phyloP scores from a whole-genome alignment of 2,113 vertebrate species.

The Glareola pratincola region DNA sequence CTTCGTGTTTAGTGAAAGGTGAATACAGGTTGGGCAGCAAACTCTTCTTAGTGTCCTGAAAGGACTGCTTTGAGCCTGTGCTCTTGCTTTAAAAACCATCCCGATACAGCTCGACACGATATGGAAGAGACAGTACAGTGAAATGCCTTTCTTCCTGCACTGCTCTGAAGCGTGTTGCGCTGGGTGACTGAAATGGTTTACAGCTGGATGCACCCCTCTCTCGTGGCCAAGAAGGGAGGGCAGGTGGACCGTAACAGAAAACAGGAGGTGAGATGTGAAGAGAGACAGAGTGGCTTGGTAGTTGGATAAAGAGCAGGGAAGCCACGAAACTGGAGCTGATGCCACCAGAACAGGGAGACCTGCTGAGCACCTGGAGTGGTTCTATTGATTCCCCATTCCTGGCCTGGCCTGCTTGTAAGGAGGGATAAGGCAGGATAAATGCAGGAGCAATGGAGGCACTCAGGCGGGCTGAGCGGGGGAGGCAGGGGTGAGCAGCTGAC shows the following conservation, averaged over 20 bases:
- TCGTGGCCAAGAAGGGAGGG: neutral
- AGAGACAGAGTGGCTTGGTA: neutral
- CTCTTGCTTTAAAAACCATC: neutral
- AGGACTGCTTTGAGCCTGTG: neutral
- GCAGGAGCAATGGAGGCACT: neutral
- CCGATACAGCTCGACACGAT: accelerated
- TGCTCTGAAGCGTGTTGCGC: neutral
- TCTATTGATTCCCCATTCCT: neutral
- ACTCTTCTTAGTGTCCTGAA: neutral
- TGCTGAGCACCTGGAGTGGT: neutral
- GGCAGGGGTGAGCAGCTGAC: neutral
- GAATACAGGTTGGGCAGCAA: neutral
- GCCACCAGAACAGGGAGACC: neutral
- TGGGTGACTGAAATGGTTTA: neutral
- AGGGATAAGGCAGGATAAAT: neutral
- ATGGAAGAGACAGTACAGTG: neutral
- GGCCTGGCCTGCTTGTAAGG: neutral
- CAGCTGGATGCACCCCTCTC: neutral
- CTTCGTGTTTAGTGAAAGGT: neutral
- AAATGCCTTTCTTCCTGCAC: neutral
- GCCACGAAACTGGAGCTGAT: neutral
- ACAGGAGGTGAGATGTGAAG: neutral
- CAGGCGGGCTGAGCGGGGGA: neutral
- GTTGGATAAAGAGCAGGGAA: neutral
- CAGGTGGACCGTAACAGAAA: accelerated